These are phyloP conservation scores for Borostomias antarcticus DNA, from an alignment of 2,797 vertebrate species.

Conservation along the genomic window DNA sequence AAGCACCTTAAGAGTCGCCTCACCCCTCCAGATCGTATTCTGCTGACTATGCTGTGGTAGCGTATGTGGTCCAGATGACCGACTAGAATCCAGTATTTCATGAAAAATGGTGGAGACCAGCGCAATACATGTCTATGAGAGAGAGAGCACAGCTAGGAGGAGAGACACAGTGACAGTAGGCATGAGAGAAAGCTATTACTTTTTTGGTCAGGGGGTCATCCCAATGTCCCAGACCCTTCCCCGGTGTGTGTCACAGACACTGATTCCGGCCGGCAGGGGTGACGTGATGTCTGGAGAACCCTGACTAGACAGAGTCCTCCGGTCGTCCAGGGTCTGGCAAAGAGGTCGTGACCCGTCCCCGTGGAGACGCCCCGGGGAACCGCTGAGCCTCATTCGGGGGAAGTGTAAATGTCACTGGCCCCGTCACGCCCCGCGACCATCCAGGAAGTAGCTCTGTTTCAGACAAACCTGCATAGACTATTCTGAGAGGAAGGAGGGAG, in stretches of 20 bases:
- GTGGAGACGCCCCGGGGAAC: not conserved
- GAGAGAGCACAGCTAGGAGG: not conserved
- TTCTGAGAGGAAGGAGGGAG: not conserved
- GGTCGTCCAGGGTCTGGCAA: not conserved
- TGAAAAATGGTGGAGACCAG: too few species aligned
- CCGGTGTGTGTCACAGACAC: not conserved
- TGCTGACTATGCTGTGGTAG: not conserved
- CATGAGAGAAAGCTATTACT: constrained; percentile 1
- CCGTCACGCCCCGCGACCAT: constrained; percentile 1
- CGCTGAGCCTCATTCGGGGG: not conserved
- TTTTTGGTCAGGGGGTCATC: not conserved
- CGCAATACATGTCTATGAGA: not conserved
- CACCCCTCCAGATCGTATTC: not conserved
- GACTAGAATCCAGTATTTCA: constrained; percentile 6
- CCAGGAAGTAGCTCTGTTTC: constrained; percentile 6
- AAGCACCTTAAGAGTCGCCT: not conserved
- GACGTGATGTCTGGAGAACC: too few species aligned
- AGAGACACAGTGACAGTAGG: not conserved
- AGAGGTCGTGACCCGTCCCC: constrained; percentile 7
- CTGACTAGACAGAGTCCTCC: not conserved
- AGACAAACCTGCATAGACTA: constrained; percentile 4
- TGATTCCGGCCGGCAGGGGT: not conserved
- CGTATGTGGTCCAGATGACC: not conserved
- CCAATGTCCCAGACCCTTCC: not conserved
- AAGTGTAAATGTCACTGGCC: constrained; percentile 20